These are phyloP conservation scores for Geopemphigus sp. DNA, from an alignment of 1,140 invertebrate genomes.

Conservation along the genomic window DNA sequence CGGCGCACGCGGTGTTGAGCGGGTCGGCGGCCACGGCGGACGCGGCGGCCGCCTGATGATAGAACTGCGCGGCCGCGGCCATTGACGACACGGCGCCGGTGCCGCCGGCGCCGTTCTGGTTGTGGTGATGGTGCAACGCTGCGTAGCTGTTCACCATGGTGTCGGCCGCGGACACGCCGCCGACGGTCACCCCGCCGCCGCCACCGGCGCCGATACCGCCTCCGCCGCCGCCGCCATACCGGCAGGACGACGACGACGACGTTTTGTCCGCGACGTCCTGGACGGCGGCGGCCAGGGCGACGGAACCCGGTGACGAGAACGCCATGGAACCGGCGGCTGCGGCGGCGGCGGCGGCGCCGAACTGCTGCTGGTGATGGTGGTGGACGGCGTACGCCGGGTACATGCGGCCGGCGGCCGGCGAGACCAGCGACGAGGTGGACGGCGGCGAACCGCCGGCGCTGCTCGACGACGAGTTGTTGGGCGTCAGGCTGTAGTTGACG, in stretches of 20 bases:
- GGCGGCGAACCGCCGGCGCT: conserved; percentile 55
- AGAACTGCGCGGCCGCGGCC: conserved; percentile 80
- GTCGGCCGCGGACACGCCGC: conserved; percentile 65
- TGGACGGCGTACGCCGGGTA: conserved; percentile 66
- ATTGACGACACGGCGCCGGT: conserved; percentile 68
- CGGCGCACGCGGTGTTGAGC: conserved; percentile 64
- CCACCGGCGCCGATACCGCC: conserved; percentile 61
- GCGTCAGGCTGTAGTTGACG: conserved; percentile 57
- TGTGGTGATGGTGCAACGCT: conserved; percentile 63
- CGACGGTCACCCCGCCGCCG: conserved; percentile 59
- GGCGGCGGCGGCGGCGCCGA: no score
- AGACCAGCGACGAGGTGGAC: conserved; percentile 58
- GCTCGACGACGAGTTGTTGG: conserved; percentile 56
- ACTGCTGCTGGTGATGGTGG: conserved; percentile 68
- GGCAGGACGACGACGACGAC: conserved; percentile 62
- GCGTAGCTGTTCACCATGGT: conserved; percentile 73
- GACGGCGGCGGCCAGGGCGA: conserved; percentile 63
- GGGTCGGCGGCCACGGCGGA: conserved; percentile 64
- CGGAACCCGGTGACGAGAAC: conserved; percentile 59
- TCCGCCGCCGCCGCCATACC: conserved; percentile 65
- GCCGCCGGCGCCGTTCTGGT: conserved; percentile 68
- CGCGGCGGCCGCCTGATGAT: conserved; percentile 74
- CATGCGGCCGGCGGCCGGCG: conserved; percentile 60
- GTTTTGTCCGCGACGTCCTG: conserved; percentile 66
- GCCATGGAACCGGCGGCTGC: conserved; percentile 66